Base-by-base conservation (phyloP, 2,113 vertebrate species). In the Gavialis gangeticus region DNA sequence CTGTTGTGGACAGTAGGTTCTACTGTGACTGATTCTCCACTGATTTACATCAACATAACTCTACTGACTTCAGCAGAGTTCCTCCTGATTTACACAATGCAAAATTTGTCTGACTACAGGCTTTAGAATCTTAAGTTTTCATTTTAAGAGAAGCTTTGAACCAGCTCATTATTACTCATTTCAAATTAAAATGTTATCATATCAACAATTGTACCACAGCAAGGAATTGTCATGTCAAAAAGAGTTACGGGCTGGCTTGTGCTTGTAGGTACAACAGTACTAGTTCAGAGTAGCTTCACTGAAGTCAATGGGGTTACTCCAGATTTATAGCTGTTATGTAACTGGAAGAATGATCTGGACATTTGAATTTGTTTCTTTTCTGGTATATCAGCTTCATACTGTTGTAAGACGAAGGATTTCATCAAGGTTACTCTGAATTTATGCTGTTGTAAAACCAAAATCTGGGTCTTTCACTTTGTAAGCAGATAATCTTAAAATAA, bases 251-350 rank as follows among this genome's bases (percentile, higher is more conserved):
- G 6, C 18, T 62, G 28, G 63, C 13, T 27, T 81, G 25, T 8
- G 28, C 58, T 62, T 79, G 58, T 27, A 21, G 54, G 28, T 66
- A 28, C 62, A 82, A 54, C 60, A 71, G 27, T 17, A 27, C 62
- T 37, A 63, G 19, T 28, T 34, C 16, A 21, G 58, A 84, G 37
- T 60, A 56, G 46, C 76, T 95, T 84, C 94, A 54, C 1, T 27
- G 84, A 80, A 75, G 58, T 81, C 34, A n/a, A 62, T 57, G 76
- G 87, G 78, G 78, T 90, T 95, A 55, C 80, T 92, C 62, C 85
- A 82, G n/a, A 60, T 79, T 22, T 89, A 6, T 66, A 91, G 69
- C 69, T 73, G 46, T 46, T 46, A 46, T 73, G 34, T 73, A 46
- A 46, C 12, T 24, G 21, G 24, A 22, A 46, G 69, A 19, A 46